A percentile compares a stretch with the other conserved stretches of the same genome.
phyloP scores from a whole-genome alignment of 2,113 vertebrate species.

The Hypomesus transpacificus region DNA sequence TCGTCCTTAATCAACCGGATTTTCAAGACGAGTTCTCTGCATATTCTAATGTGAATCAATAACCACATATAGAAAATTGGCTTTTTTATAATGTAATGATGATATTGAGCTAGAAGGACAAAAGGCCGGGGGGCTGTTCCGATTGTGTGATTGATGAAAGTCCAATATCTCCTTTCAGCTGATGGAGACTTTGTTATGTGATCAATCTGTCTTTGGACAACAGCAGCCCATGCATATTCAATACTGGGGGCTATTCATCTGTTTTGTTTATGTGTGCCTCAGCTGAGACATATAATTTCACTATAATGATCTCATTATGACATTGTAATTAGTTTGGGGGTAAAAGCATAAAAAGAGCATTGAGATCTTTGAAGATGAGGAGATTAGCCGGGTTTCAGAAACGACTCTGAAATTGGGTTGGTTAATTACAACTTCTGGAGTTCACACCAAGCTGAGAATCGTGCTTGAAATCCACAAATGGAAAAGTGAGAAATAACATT shows the following conservation, averaged over 20 bases:
- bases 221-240: conserved; percentile 49
- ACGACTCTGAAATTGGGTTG: conserved; percentile 25
- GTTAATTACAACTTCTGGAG: conserved; percentile 7
- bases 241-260: conserved; percentile 10
- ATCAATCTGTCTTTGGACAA: conserved; percentile 31
- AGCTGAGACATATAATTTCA: conserved; percentile 30
- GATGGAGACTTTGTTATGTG: conserved; percentile 13
- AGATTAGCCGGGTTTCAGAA: conserved; percentile 45
- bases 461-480: neutral
- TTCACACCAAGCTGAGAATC: conserved; percentile 8
- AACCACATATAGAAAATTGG: conserved; percentile 18
- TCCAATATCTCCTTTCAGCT: conserved; percentile 19
- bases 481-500: neutral
- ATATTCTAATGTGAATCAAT: conserved; percentile 18
- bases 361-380: conserved; percentile 34
- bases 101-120: conserved; percentile 1
- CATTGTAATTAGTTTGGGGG: conserved; percentile 32
- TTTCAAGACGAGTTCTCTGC: neutral
- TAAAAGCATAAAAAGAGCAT: conserved; percentile 4
- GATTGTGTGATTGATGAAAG: conserved; percentile 21
- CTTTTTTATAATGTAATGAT: conserved; percentile 16
- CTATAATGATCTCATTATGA: conserved; percentile 42
- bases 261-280: neutral
- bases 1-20: conserved; percentile 1
- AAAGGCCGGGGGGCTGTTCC: conserved; percentile 9